These are phyloP conservation scores for Notolepis coatsorum DNA, from an alignment of 2,797 vertebrate genomes.

Conservation along the genomic window DNA sequence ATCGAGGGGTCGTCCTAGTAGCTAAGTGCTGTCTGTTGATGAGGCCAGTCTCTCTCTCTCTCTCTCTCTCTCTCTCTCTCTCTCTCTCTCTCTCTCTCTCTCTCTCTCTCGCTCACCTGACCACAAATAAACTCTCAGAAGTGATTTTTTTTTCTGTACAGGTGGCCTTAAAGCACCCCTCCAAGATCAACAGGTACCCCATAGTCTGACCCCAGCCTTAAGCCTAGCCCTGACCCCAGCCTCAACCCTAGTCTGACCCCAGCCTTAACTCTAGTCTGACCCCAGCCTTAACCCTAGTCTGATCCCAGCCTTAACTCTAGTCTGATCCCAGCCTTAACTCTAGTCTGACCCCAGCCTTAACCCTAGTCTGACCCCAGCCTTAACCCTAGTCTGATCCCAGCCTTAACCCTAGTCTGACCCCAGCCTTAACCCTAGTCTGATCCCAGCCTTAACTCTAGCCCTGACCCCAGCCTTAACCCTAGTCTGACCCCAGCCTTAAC, in stretches of 20 bases:
- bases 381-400: slow-evolving; percentile 12
- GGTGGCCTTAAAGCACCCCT: too few relatives aligned
- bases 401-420: too few relatives aligned
- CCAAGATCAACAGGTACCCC: too few relatives aligned
- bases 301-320: too few relatives aligned
- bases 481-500: too few relatives aligned
- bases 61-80: too few relatives aligned
- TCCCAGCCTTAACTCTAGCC: not conserved
- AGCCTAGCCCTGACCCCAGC: not conserved
- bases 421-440: not conserved
- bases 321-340: not conserved
- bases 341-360: not conserved
- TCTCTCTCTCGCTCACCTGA: too few relatives aligned
- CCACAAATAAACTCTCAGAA: too few relatives aligned
- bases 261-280: not conserved
- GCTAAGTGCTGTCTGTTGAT: slow-evolving; percentile 2
- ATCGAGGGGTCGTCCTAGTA: not conserved
- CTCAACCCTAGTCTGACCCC: not conserved
- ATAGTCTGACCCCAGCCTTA: not conserved
- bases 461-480: not conserved
- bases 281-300: not conserved
- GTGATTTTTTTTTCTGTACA: too few relatives aligned
- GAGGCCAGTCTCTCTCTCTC: too few relatives aligned
- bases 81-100: too few relatives aligned
- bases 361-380: not conserved